These are phyloP conservation scores for Allolobophora icterica DNA, from an alignment of 2,888 invertebrate genomes.

Conservation along the genomic window DNA sequence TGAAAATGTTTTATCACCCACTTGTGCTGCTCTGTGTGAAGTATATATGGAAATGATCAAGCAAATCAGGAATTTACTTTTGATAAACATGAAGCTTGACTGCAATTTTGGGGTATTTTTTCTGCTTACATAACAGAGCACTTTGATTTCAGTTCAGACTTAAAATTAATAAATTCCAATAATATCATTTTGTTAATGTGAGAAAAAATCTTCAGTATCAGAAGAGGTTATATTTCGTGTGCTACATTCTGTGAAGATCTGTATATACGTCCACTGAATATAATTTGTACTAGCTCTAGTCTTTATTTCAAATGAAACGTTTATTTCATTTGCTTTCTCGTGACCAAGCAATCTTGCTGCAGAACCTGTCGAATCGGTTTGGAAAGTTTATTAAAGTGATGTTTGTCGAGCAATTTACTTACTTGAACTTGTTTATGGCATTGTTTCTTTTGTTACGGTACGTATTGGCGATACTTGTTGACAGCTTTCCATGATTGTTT, in stretches of 20 bases:
- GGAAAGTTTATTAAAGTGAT: neutral
- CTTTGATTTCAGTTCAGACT: neutral
- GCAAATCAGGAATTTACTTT: no score
- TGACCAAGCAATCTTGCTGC: constrained; percentile 14
- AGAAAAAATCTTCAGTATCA: neutral
- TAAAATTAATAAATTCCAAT: neutral
- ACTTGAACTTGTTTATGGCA: constrained; percentile 5
- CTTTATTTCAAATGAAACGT: neutral
- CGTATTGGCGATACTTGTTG: neutral
- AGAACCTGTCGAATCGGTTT: neutral
- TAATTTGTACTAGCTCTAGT: neutral
- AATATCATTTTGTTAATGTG: neutral
- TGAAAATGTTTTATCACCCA: neutral
- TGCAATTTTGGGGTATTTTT: neutral
- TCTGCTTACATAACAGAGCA: neutral
- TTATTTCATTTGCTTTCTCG: neutral
- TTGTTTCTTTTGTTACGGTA: neutral
- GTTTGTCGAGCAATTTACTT: constrained; percentile 1
- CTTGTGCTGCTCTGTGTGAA: neutral
- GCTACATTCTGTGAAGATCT: constrained; percentile 9
- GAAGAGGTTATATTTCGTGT: neutral
- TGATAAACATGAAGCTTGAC: no score
- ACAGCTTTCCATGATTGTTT: neutral
- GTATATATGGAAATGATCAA: neutral
- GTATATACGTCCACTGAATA: neutral